Conservation (phyloP, 2,888 invertebrate genomes). For the Anthoptus insignis region DNA sequence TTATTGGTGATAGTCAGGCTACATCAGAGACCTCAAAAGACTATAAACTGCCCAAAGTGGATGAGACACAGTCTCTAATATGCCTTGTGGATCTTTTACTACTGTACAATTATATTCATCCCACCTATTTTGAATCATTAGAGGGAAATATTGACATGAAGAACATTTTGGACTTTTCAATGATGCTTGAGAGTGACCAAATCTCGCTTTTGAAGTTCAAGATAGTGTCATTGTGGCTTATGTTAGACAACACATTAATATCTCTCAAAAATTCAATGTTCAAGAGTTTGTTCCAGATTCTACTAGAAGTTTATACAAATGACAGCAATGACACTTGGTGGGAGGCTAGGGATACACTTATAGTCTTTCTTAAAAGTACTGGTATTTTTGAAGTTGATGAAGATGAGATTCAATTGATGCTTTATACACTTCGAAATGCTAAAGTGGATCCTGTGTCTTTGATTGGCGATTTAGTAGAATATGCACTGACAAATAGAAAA, state of each 20-base stretch:
- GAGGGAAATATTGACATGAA: slow-evolving; percentile 79
- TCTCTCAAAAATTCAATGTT: slow-evolving; percentile 84
- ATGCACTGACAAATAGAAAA: slow-evolving; percentile 67
- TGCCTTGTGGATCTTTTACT: slow-evolving; percentile 72
- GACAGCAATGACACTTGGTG: slow-evolving; percentile 70
- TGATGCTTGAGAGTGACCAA: slow-evolving; percentile 60
- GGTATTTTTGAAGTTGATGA: slow-evolving; percentile 89
- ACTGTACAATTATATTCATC: slow-evolving; percentile 75
- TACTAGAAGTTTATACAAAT: slow-evolving; percentile 84
- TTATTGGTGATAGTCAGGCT: slow-evolving; percentile 59
- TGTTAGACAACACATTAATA: slow-evolving; percentile 79
- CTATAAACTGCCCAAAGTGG: slow-evolving; percentile 67
- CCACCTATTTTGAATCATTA: slow-evolving; percentile 77
- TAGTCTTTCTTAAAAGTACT: slow-evolving; percentile 87
- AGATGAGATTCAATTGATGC: slow-evolving; percentile 90
- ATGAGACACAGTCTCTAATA: slow-evolving; percentile 67
- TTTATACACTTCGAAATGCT: slow-evolving; percentile 81
- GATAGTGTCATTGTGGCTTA: slow-evolving; percentile 78
- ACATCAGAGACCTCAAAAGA: slow-evolving; percentile 58
- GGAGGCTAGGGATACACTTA: slow-evolving; percentile 85
- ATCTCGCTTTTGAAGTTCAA: slow-evolving; percentile 76
- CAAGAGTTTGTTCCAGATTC: slow-evolving; percentile 84
- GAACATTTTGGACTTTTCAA: slow-evolving; percentile 70
- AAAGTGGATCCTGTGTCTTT: slow-evolving; percentile 66
- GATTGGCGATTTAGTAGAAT: slow-evolving; percentile 71